Evolutionary conservation across 2,888 invertebrate species (phyloP).

Genomic region (Oligia strigilis): DNA sequence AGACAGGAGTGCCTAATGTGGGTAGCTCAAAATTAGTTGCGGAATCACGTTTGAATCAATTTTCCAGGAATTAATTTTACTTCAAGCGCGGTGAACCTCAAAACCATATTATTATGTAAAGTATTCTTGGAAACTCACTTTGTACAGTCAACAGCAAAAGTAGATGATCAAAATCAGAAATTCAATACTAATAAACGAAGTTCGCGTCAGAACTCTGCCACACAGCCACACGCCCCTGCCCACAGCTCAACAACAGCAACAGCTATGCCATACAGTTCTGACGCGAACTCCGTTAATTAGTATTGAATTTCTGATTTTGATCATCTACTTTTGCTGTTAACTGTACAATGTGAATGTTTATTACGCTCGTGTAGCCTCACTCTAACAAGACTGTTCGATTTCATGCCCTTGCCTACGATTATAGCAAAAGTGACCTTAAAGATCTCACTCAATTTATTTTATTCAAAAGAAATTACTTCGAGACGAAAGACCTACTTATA

Average conservation of each 20-base stretch:
- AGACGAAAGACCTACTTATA: slow-evolving; percentile 12
- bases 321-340: too few species aligned
- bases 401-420: slow-evolving; percentile 24
- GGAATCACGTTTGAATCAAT: background rate
- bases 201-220: too few species aligned
- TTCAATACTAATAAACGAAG: too few species aligned
- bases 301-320: too few species aligned
- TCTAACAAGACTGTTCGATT: slow-evolving; percentile 14
- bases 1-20: background rate
- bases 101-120: background rate
- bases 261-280: too few species aligned
- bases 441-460: slow-evolving; percentile 37
- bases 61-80: background rate
- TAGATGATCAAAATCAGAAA: too few species aligned
- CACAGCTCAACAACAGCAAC: too few species aligned
- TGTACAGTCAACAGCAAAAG: background rate
- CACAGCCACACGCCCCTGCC: too few species aligned
- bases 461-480: slow-evolving; percentile 28
- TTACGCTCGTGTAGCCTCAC: slow-evolving; percentile 5
- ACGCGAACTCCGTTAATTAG: too few species aligned
- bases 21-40: background rate
- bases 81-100: background rate
- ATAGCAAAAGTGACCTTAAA: slow-evolving; percentile 31
- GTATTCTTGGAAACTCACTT: background rate
- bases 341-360: background rate